Base-by-base conservation (phyloP, 2,113 vertebrate species). In the Semnornis frantzii region DNA sequence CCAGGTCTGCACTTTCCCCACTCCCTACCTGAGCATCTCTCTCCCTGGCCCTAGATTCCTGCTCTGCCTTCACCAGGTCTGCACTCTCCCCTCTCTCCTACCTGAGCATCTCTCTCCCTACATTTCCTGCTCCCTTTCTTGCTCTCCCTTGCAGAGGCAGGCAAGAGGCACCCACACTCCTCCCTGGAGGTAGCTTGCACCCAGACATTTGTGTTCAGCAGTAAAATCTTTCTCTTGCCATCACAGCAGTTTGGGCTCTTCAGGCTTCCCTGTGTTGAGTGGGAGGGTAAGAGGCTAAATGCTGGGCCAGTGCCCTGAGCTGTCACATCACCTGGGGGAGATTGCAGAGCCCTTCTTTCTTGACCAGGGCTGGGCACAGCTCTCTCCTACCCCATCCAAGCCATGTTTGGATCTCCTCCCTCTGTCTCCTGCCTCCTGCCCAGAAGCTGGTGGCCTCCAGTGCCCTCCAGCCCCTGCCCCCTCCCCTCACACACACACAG, bases 101-200 rank as follows among this genome's bases (percentile, higher is more conserved):
- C 48, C 20, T 12, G n/a, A 55, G 58, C 42, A 18, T 33, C 2
- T 5, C 57, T 57, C 10, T 46, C 70, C 55, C 27, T 4, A 4
- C 9, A 6, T 10, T 33, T 9, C 58, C 75, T 31, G 7, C 25
- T 2, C 24, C 85, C 30, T 44, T 30, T 52, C 16, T 21, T 12
- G 23, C 70, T 19, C 9, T 6, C 31, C 60, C 24, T n/a, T 28
- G 42, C 68, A 33, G 48, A 11, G 28, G 54, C 15, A 28, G 54
- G 77, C 39, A 13, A 1, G 0, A 12, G 75, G 57, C 42, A 12
- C 14, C 50, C 63, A 10, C 2, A 0, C 25, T 66, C 27, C 59
- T 68, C 77, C n/a, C 69, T 58, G 57, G 33, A 33, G 64, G 33
- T 6, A 13, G 46, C 44, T 44, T 76, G 46, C 77, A 54, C 31